Base-by-base conservation (phyloP, 2,888 invertebrate genomes). In the Drosophila phalerata region DNA sequence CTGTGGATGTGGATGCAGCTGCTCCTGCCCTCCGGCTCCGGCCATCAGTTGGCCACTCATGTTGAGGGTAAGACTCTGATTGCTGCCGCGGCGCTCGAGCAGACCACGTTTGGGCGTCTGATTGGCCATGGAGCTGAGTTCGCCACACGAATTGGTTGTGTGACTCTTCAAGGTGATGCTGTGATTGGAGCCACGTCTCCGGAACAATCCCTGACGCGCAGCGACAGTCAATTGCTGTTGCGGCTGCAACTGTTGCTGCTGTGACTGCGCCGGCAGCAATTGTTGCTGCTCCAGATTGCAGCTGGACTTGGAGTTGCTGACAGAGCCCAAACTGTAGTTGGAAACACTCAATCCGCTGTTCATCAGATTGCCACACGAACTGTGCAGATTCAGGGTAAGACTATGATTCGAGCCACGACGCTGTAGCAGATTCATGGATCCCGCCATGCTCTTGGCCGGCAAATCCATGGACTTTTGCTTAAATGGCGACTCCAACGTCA, bases 31-130 rank as follows among this genome's bases (percentile, higher is more conserved):
- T 0, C 51, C 78, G 2, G 48, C 65, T 0, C 51, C 78, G 2
- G 48, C 56, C 25, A 34, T 55, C 9, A 52, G 40, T 60, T 76
- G 56, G 52, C 76, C 71, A 15, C 73, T 49, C 90, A 94, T 94
- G 66, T 97, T 97, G 22, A 98, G 94, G 0, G 98, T 98, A 2
- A 98, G 93, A 62, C 97, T 97, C 0, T 98, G 97, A 90, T 97
- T 98, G 1, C 98, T 98, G 55, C 98, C 98, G 58, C 98, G 94
- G 28, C 98, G 94, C 90, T 97, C 97, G 5, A 97, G 92, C 1
- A 97, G 92, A 9, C 97, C 96, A 83, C 96, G 96, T 43, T 94
- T 94, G 47, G 93, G 38, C 69, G 94, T 70, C 43, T 58, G 56
- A 22, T 25, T 94, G 1, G 94, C 93, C 79, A 94, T 94, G 9